Evolutionary conservation across 2,113 vertebrate genomes (phyloP).

Genomic region (Dromiciops gliroides): DNA sequence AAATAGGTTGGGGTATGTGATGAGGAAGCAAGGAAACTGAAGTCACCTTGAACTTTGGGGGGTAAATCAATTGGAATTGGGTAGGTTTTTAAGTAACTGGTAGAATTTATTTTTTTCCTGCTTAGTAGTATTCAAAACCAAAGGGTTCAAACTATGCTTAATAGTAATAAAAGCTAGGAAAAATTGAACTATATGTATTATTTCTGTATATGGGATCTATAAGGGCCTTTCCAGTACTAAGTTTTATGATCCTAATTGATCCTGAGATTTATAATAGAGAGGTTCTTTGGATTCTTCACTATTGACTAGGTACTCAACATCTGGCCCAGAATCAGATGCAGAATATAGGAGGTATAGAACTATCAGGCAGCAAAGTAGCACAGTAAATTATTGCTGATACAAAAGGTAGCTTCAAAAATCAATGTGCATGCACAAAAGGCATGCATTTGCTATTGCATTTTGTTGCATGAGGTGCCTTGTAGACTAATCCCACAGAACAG

Average conservation of each 20-base stretch:
- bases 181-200: background rate
- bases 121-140: background rate
- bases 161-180: background rate
- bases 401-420: slow-evolving; percentile 12
- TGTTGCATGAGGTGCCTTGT: background rate
- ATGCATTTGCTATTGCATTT: background rate
- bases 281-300: slow-evolving; percentile 12
- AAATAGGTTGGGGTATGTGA: background rate
- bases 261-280: background rate
- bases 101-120: background rate
- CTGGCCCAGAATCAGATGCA: slow-evolving; percentile 15
- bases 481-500: background rate
- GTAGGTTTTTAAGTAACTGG: background rate
- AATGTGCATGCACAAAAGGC: background rate
- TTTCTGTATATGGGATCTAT: slow-evolving; percentile 7
- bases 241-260: background rate
- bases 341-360: background rate
- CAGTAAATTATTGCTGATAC: slow-evolving; percentile 24
- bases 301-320: background rate
- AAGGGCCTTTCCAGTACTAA: background rate
- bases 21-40: background rate
- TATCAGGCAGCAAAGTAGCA: background rate
- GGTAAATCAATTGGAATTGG: background rate
- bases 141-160: background rate
- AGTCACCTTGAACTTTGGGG: background rate